phyloP scores from a whole-genome alignment of 1,140 invertebrate genomes.

The Lordiphosa clarofinis region DNA sequence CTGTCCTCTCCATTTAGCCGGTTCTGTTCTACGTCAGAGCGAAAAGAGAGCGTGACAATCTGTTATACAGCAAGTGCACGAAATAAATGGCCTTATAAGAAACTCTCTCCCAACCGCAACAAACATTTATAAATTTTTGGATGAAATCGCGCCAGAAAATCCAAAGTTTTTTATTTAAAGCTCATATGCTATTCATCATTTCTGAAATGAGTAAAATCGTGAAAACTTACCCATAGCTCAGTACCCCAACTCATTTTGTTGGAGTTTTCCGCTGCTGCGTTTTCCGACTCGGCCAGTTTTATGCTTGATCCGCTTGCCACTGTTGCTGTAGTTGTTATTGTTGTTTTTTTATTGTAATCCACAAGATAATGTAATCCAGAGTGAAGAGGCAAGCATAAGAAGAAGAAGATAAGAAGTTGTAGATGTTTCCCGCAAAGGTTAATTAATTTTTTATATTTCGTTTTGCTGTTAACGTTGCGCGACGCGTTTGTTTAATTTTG shows the following conservation, averaged over 20 bases:
- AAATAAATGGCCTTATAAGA: no score
- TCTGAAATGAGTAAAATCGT: no score
- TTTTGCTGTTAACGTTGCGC: slow-evolving; percentile 34
- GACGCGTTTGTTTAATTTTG: slow-evolving; percentile 44
- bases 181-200: no score
- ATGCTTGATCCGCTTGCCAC: slow-evolving; percentile 60
- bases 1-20: no score
- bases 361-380: slow-evolving; percentile 11
- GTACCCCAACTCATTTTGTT: slow-evolving; percentile 83
- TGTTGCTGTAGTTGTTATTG: slow-evolving; percentile 33
- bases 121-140: no score
- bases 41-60: no score
- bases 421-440: slow-evolving; percentile 51
- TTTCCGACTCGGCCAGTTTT: slow-evolving; percentile 60
- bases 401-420: slow-evolving; percentile 24
- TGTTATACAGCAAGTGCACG: no score
- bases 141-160: no score
- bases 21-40: no score
- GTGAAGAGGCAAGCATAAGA: slow-evolving; percentile 18
- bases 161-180: no score
- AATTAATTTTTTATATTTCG: slow-evolving; percentile 56
- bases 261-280: slow-evolving; percentile 68
- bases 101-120: no score
- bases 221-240: slow-evolving; percentile 83
- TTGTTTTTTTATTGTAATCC: slow-evolving; percentile 27